phyloP scores from a whole-genome alignment of 2,797 vertebrate species.

The Champsocephalus esox region DNA sequence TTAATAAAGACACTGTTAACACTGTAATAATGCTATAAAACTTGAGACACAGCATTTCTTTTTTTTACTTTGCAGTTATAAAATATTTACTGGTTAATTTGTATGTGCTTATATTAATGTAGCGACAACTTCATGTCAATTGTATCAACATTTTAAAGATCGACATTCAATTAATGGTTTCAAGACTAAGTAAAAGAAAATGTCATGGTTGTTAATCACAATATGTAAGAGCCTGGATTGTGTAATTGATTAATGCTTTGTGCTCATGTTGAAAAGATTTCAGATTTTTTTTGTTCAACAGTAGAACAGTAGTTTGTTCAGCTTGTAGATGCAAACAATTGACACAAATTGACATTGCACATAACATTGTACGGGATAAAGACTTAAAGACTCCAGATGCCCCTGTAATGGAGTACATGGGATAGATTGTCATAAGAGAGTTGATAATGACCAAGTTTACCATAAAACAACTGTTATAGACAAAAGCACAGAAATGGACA shows the following conservation, averaged over 20 bases:
- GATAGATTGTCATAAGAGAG: neutral
- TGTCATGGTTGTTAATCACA: constrained; percentile 29
- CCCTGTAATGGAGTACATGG: neutral
- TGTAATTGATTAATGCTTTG: constrained; percentile 7
- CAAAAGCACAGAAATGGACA: neutral
- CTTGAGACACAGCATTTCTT: neutral
- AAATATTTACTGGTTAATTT: constrained; percentile 1
- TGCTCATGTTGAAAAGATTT: constrained; percentile 14
- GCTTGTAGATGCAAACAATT: constrained; percentile 3
- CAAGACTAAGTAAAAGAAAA: constrained; percentile 11
- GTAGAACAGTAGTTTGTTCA: too few species aligned
- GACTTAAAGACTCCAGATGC: constrained; percentile 10
- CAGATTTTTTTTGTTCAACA: neutral
- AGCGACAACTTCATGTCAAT: neutral
- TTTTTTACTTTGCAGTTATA: neutral
- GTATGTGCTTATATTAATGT: neutral
- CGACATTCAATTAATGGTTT: constrained; percentile 24
- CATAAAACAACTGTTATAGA: neutral
- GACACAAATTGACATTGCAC: neutral
- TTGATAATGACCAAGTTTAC: neutral
- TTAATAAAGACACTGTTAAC: neutral
- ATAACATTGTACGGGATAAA: neutral
- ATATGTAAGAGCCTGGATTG: neutral
- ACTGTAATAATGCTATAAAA: neutral
- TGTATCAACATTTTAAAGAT: constrained; percentile 1